Base-by-base conservation (phyloP, 2,888 invertebrate genomes). In the Drosophila lutescens region DNA sequence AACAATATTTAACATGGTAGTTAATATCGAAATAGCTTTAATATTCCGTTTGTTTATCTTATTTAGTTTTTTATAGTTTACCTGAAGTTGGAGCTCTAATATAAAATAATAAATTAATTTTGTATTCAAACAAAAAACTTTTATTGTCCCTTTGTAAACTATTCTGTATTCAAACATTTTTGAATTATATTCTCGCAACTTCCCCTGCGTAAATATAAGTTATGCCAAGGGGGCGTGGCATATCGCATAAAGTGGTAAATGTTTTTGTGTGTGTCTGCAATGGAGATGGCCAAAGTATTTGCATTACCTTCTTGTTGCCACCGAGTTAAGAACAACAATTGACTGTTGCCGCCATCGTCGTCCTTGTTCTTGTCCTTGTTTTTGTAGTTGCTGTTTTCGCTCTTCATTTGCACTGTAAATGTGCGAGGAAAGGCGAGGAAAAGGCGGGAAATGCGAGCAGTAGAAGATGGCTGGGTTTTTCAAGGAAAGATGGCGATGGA, bases 281-380 rank as follows among this genome's bases (percentile, higher is more conserved):
- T 30, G 36, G 32, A 54, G 43, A 56, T 47, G 57, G 56, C 17
- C 10, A 4, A 34, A 65, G 51, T 53, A 68, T 67, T 75, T 74
- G 68, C 75, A 85, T 86, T 86, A 77, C 60, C 62, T 77, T 86
- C 83, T 79, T 73, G 80, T 82, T 79, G 57, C 56, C 67, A 70
- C 47, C 12, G 67, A 68, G 58, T 70, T 77, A 70, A 65, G 70
- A 74, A 66, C 47, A 71, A 68, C 73, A 85, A 78, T 78, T 73
- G 78, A 69, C 62, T 63, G 62, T 59, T 43, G 69, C 74, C 76
- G 62, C 72, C 41, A 10, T n/a, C 55, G 13, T 36, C 38, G 32
- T 34, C 32, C 32, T 34, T 34, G 32, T 34, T 4, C 13, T 32
- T 43, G 20, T 41, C 17, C 38, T 38, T 30, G 47, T 58, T 26